phyloP scores from a whole-genome alignment of 1,140 invertebrate species.

The Adoxophyes honmai region DNA sequence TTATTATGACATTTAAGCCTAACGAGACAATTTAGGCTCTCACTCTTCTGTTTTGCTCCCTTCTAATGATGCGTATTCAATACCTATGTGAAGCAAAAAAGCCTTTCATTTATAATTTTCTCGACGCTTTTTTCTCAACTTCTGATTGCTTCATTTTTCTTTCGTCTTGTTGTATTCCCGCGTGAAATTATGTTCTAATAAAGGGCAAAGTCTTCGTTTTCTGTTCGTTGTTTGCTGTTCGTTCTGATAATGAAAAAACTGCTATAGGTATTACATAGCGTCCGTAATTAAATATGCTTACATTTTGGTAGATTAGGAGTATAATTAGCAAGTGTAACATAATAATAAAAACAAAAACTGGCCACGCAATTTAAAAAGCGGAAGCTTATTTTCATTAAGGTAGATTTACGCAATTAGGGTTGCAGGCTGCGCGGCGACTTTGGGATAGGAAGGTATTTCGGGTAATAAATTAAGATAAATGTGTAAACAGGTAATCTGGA shows the following conservation, averaged over 20 bases:
- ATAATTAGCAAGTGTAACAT: conserved; percentile 8
- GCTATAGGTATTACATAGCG: background rate
- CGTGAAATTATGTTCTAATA: conserved; percentile 13
- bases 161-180: conserved; percentile 8
- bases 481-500: background rate
- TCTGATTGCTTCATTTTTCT: conserved; percentile 15
- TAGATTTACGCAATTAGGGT: conserved; percentile 9
- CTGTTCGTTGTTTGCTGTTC: conserved; percentile 1
- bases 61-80: conserved; percentile 30
- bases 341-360: conserved; percentile 1
- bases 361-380: background rate
- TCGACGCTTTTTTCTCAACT: conserved; percentile 9
- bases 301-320: background rate
- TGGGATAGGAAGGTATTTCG: background rate
- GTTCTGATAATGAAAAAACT: background rate
- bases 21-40: conserved; percentile 28
- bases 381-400: conserved; percentile 10
- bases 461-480: conserved; percentile 8
- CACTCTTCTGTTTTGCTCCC: conserved; percentile 23
- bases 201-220: background rate
- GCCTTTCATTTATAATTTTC: conserved; percentile 21
- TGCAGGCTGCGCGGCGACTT: background rate
- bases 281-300: background rate
- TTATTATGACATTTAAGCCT: conserved; percentile 36
- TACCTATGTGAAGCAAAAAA: conserved; percentile 23